phyloP scores from a whole-genome alignment of 2,113 vertebrate species.

The Chloebia gouldiae region DNA sequence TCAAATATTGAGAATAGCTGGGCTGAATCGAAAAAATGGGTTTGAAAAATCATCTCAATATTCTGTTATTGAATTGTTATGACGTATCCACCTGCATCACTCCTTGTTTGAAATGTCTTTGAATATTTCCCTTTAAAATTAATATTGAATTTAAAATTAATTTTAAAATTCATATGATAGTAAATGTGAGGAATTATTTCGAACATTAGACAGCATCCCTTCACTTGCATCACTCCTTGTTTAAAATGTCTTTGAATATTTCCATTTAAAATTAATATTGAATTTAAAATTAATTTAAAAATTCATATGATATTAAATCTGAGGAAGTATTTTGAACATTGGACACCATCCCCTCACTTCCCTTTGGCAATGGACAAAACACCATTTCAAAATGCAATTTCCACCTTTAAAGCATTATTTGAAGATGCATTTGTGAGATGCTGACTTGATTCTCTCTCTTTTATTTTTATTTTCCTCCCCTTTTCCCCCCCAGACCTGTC shows the following conservation, averaged over 20 bases:
- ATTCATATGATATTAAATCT: neutral
- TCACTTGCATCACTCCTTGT: no score
- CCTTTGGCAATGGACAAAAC: slow-evolving; percentile 60
- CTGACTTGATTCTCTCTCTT: slow-evolving; percentile 72
- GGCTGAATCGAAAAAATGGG: neutral
- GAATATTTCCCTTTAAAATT: neutral
- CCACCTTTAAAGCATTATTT: slow-evolving; percentile 79
- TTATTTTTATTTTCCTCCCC: neutral
- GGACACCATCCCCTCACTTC: neutral
- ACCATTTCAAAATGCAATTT: slow-evolving; percentile 80
- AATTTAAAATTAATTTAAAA: no score
- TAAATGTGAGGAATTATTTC: no score
- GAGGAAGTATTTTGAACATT: neutral
- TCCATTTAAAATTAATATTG: no score
- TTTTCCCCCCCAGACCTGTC: slow-evolving; percentile 74
- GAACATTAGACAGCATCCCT: no score
- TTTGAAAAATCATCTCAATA: neutral
- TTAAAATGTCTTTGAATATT: no score
- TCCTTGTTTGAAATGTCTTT: neutral
- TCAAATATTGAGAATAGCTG: neutral
- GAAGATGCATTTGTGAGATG: slow-evolving; percentile 81
- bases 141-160: no score
- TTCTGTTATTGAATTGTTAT: neutral
- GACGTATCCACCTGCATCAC: neutral
- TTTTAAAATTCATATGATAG: no score